Conservation (phyloP, 2,797 vertebrate genomes). For the Numenius phaeopus region DNA sequence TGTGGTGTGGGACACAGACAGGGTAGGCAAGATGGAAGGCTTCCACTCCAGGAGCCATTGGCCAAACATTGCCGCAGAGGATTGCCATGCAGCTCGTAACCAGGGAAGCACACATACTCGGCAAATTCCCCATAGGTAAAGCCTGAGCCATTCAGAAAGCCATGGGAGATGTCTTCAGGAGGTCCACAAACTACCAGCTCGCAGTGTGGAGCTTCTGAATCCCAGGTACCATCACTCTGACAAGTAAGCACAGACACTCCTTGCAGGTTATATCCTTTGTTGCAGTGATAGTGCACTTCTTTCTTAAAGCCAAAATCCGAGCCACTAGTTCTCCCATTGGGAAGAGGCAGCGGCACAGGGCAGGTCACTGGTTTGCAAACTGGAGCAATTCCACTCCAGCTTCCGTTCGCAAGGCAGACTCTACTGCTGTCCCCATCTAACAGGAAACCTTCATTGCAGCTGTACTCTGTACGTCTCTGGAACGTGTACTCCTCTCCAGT, state of each 20-base stretch:
- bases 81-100: conserved; percentile 88
- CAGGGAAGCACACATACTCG: conserved; percentile 91
- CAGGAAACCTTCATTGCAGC: conserved; percentile 87
- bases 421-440: conserved; percentile 84
- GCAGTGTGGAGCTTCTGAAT: conserved; percentile 86
- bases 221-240: conserved; percentile 88
- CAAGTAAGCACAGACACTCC: conserved; percentile 83
- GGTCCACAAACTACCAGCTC: conserved; percentile 87
- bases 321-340: conserved; percentile 82
- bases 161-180: conserved; percentile 91
- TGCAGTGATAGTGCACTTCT: conserved; percentile 86
- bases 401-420: conserved; percentile 89
- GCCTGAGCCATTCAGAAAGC: conserved; percentile 90
- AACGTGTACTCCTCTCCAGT: conserved; percentile 85
- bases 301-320: conserved; percentile 85
- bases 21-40: conserved; percentile 86
- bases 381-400: conserved; percentile 87
- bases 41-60: conserved; percentile 89
- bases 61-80: conserved; percentile 87
- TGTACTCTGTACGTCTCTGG: conserved; percentile 82
- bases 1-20: conserved; percentile 86
- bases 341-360: conserved; percentile 74
- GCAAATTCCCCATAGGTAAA: conserved; percentile 87
- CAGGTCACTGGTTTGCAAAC: conserved; percentile 85
- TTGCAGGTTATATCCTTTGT: conserved; percentile 85